Evolutionary conservation across 1,140 invertebrate genomes (phyloP), one percentile per base, ranked within the genome.

Genomic region (Ylistrum balloti): DNA sequence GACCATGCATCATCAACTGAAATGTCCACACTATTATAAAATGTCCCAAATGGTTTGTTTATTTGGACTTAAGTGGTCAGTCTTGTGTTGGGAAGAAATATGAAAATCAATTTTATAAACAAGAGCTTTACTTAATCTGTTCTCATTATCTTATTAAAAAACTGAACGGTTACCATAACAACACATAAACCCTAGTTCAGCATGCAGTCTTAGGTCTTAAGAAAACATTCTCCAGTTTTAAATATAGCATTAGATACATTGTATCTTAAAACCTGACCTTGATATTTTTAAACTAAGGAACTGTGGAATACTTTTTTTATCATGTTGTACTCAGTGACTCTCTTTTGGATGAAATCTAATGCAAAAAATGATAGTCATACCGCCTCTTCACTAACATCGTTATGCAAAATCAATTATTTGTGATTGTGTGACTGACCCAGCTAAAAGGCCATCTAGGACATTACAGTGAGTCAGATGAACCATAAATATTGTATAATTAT

Each of bases 401-500:
- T 74, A 74, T 74, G 17, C 28, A 74, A 74, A 74, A 74, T 74
- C 22, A 74, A 74, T 74, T 28, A 74, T 74, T 74, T 17, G 5
- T 20, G 11, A 20, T 3, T 48, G 22, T 48, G 11, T 20, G 45
- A 22, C 20, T 48, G 45, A 48, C 45, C 45, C 45, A 48, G 45
- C 5, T 48, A 22, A 48, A 74, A n/a, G 22, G n/a, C 22, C n/a
- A 74, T 74, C 56, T 28, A 74, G 56, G 56, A 74, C 56, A 74
- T 74, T 74, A 74, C 2, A 11, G 56, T 28, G 22, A 74, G n/a
- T 28, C 56, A 74, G 56, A 74, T 74, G 1, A 28, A n/a, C 56
- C 22, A 74, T 74, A 74, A 74, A 74, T 74, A 74, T 74, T 74
- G 56, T 74, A 74, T 74, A 28, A 74, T 74, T 9, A 74, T 74